Evolutionary conservation across 2,888 invertebrate genomes (phyloP), one percentile per base, ranked within the genome.

Genomic region (Abrostola tripartita): DNA sequence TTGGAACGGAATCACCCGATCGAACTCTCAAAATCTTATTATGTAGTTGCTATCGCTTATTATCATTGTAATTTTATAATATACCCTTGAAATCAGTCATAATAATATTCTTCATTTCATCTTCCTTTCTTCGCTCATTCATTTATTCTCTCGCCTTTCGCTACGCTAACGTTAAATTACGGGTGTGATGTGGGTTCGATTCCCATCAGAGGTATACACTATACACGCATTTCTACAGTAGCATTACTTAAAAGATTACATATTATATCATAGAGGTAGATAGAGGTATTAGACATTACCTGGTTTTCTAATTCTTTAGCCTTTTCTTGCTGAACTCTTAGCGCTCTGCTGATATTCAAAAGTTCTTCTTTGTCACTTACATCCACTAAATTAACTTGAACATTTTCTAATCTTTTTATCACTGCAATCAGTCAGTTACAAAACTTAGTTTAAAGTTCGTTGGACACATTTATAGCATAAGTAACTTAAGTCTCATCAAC

Each of bases 341-440:
- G 93, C 79, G 89, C 87, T 84, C 91, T 93, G 77, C 95, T 95
- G 35, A 90, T 83, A 70, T 86, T 90, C 82, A 97, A 89, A 88
- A 97, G 94, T 36, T 95, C 95, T 65, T 96, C 96, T 78, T 96
- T 96, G 85, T 97, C 96, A 49, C 95, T 95, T 47, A 96, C 95
- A 74, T 96, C 96, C 71, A 97, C 96, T 55, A 97, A 94, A 95
- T 97, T 95, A 49, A 94, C 90, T 87, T 95, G 95, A 40, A 95
- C 92, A 69, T 91, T 94, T 83, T 95, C 95, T 75, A 95, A 85
- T 74, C 95, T 86, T 81, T 95, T 95, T 75, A 95, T 95, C 50
- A 95, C 95, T 95, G 84, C 68, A 90, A 90, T 14, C 44, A 47
- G 68, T 71, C 61, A 80, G 69, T 75, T 76, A 51, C 5, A 60